Evolutionary conservation across 2,888 invertebrate genomes (phyloP), one percentile per base, ranked within the genome.

Genomic region (Antheraea yamamai): DNA sequence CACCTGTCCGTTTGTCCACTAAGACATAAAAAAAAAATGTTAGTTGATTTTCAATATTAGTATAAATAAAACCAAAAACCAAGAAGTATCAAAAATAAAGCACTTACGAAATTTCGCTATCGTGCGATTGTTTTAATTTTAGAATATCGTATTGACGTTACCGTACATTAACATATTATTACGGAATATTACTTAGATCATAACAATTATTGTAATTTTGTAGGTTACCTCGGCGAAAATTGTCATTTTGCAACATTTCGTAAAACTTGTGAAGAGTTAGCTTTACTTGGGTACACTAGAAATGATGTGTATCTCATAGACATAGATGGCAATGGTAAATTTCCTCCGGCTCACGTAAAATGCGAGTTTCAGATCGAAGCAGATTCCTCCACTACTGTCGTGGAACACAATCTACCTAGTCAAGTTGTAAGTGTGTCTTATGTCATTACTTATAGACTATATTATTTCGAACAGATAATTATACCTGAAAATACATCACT

Each of bases 231-330:
- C 72, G 99, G 99, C 16, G 97, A 98, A 86, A 98, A 98, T 86
- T 99, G 99, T 84, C 99, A 99, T 88, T 99, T 99, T 83, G 98
- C 99, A 1, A 96, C 97, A 76, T 98, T 98, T 86, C 96, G 98
- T 79, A 97, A 98, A 86, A 98, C 98, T 0, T 99, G 99, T 88
- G 98, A 99, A 90, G 98, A 98, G 85, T 89, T 99, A 76, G 98
- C 98, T 0, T 94, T 98, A 12, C 93, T 98, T 23, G 98, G 99
- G 0, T 98, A 97, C 84, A 98, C 97, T 0, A 96, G 98, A 81
- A 98, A 98, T 61, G 98, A 98, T 82, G 98, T 98, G 0, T 99
- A 98, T 88, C 96, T 97, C 72, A 98, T 99, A 82, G 99, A 99
- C 86, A 98, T 99, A 75, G 99, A 99, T 86, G 98, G 99, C 0